Evolutionary conservation across 2,888 invertebrate genomes (phyloP), one percentile per base, ranked within the genome.

Genomic region (Pandemis corylana): DNA sequence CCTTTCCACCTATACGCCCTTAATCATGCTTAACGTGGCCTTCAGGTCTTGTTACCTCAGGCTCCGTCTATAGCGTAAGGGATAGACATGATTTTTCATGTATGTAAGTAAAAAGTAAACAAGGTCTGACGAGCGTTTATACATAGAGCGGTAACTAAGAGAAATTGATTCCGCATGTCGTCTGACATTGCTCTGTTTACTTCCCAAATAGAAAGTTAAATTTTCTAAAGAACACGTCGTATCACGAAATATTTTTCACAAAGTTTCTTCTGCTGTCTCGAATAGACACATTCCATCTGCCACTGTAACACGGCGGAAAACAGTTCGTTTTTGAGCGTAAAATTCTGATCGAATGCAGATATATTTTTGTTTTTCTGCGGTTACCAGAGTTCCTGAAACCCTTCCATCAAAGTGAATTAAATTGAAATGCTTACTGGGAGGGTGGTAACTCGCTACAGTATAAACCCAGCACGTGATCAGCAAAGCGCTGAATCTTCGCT

Each of bases 371-470:
- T 49, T 62, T n/a, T n/a, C 36, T 53, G 75, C 28, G 75, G 71
- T 75, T 70, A 67, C 7, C 53, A 15, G 46, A 72, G 49, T 69
- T 70, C 65, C 62, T 20, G 44, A 64, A 70, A 66, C 62, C 62
- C 70, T 56, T 68, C 42, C 53, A 13, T 59, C n/a, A 46, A 74
- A 75, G 71, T 71, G 75, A 71, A 75, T 75, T 75, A 75, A 75
- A 75, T 20, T 75, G 75, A 44, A 62, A 71, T 75, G 67, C 70
- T 53, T 64, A 44, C 67, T 56, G 36, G 5, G 65, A 69, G 73
- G 64, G 59, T 12, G 71, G 68, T 5, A 44, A 12, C 56, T 9
- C 13, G 13, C n/a, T 51, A 51, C 56, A 56, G 15, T 56, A 20
- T 56, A 56, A 20, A 9, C 2, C 20, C 53, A 56, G 56, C 20